phyloP scores from a whole-genome alignment of 2,113 vertebrate species.

The Passer domesticus region DNA sequence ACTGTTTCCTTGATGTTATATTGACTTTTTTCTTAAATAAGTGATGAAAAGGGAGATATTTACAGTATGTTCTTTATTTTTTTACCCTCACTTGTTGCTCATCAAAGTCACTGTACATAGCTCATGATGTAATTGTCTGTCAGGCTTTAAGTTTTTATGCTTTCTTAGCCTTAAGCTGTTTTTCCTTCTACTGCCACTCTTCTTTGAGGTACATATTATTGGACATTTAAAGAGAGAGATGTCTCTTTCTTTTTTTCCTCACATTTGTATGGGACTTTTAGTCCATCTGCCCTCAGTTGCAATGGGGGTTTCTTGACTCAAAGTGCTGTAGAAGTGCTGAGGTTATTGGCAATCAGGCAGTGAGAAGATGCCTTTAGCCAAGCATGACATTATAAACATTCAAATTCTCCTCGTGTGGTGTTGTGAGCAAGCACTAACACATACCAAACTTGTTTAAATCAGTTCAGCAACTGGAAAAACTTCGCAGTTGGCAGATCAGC shows the following conservation, averaged over 20 bases:
- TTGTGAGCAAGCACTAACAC: not conserved
- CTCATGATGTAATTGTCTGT: not conserved
- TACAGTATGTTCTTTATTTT: not conserved
- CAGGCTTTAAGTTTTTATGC: not conserved
- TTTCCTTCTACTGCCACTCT: not conserved
- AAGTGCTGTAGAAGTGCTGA: not conserved
- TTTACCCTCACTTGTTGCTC: not conserved
- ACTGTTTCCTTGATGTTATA: not conserved
- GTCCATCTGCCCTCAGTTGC: not conserved
- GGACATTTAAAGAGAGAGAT: not conserved
- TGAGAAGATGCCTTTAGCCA: not conserved
- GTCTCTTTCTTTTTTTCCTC: not conserved
- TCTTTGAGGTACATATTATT: not conserved
- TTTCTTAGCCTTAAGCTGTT: not conserved
- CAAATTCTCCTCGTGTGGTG: not conserved
- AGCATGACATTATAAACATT: not conserved
- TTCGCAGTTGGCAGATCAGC: not conserved
- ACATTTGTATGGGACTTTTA: not conserved
- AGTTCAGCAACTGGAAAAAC: slow-evolving; percentile 21
- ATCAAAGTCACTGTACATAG: not conserved
- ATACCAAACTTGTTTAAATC: slow-evolving; percentile 5
- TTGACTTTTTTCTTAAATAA: not conserved
- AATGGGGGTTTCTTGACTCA: not conserved
- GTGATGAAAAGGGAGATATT: not conserved
- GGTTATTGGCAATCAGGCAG: not conserved